Conservation (phyloP, 2,888 invertebrate genomes). For the Hedychridium roseum region DNA sequence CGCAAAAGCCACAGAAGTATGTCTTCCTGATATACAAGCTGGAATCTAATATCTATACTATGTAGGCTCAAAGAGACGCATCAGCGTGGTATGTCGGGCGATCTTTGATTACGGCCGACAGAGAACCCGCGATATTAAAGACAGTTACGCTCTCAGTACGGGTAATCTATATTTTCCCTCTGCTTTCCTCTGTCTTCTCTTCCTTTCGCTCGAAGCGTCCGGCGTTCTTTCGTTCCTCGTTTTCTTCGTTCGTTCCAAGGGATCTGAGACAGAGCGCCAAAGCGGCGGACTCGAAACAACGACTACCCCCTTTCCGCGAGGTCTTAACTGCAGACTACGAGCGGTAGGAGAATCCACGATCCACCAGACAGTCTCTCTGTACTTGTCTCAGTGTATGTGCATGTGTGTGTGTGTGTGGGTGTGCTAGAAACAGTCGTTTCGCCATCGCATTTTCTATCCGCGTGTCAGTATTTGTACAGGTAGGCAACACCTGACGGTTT, state of each 20-base stretch:
- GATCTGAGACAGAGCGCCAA: slow-evolving; percentile 11
- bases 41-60: too few species aligned
- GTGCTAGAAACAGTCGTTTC: too few species aligned
- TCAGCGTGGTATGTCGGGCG: slow-evolving; percentile 26
- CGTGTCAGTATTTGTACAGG: too few species aligned
- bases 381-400: too few species aligned
- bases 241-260: slow-evolving; percentile 6
- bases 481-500: too few species aligned
- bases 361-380: too few species aligned
- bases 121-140: slow-evolving; percentile 34
- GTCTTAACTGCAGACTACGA: slow-evolving; percentile 23
- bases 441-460: too few species aligned
- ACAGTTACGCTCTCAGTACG: slow-evolving; percentile 29
- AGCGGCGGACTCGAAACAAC: slow-evolving; percentile 22
- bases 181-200: slow-evolving; percentile 1
- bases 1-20: too few species aligned
- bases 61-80: too few species aligned
- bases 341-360: too few species aligned
- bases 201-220: slow-evolving; percentile 7
- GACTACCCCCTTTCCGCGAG: slow-evolving; percentile 21
- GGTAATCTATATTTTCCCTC: slow-evolving; percentile 28
- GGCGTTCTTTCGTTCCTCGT: slow-evolving; percentile 7
- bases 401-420: too few species aligned
- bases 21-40: too few species aligned
- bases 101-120: slow-evolving; percentile 41